These are phyloP conservation scores for Tribolium freemani DNA, from an alignment of 2,888 invertebrate genomes.

Conservation along the genomic window DNA sequence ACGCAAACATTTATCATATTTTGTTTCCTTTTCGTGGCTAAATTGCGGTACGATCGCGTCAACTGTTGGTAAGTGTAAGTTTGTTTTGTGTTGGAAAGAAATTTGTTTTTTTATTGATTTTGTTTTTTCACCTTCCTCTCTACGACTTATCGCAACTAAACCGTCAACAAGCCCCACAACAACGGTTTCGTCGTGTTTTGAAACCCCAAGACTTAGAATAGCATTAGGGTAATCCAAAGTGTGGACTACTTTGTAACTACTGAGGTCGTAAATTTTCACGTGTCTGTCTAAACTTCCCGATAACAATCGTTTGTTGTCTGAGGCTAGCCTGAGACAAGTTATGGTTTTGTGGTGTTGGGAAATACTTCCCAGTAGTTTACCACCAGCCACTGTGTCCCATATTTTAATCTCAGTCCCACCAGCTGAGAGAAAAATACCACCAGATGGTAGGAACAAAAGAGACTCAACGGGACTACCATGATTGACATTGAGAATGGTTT, in stretches of 20 bases:
- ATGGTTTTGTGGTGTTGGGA: conserved; percentile 97
- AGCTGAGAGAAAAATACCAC: conserved; percentile 91
- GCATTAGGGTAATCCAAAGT: conserved; percentile 93
- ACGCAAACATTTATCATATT: conserved; percentile 80
- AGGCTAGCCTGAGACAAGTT: conserved; percentile 86
- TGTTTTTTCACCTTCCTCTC: conserved; percentile 72
- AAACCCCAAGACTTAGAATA: conserved; percentile 86
- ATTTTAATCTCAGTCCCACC: conserved; percentile 93
- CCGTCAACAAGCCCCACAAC: conserved; percentile 96
- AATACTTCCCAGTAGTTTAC: conserved; percentile 85
- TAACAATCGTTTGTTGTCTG: conserved; percentile 84
- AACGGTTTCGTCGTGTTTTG: conserved; percentile 83
- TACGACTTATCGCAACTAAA: conserved; percentile 86
- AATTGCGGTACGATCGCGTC: conserved; percentile 71
- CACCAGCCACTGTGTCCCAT: conserved; percentile 94
- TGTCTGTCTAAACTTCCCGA: conserved; percentile 94
- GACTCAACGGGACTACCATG: conserved; percentile 94
- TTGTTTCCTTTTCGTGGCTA: conserved; percentile 67
- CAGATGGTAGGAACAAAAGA: conserved; percentile 88
- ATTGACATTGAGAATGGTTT: conserved; percentile 80
- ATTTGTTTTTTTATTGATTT: conserved; percentile 70
- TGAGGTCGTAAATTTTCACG: conserved; percentile 92
- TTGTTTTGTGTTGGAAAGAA: conserved; percentile 69
- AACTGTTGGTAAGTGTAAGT: conserved; percentile 59
- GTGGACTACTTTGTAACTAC: conserved; percentile 88